Evolutionary conservation across 2,888 invertebrate genomes (phyloP).

Genomic region (Unio pictorum): DNA sequence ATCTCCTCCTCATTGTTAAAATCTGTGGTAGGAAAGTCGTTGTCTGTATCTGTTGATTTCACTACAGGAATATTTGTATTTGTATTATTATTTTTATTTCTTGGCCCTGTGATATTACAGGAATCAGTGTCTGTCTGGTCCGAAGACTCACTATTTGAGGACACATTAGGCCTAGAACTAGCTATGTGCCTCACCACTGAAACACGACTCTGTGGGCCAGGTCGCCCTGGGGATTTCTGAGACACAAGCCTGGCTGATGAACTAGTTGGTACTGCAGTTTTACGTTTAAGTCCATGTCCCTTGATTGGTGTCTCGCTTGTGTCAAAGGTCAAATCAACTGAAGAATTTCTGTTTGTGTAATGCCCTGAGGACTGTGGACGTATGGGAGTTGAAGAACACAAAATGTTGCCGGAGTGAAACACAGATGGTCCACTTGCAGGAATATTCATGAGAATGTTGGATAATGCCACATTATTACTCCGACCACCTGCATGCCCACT

Average conservation of each 20-base stretch:
- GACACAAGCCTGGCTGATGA: conserved; percentile 16
- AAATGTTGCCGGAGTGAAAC: conserved; percentile 61
- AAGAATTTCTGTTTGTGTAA: conserved; percentile 29
- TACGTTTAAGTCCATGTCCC: conserved; percentile 52
- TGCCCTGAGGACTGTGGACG: conserved; percentile 36
- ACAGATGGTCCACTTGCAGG: conserved; percentile 57
- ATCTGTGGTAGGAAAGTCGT: conserved; percentile 62
- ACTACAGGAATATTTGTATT: conserved; percentile 44
- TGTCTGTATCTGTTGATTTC: conserved; percentile 57
- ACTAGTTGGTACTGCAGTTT: conserved; percentile 26
- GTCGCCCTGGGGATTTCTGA: conserved; percentile 5
- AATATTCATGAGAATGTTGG: conserved; percentile 60
- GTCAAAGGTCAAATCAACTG: conserved; percentile 47
- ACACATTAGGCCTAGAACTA: conserved; percentile 21
- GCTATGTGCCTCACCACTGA: conserved; percentile 21
- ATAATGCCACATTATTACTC: conserved; percentile 45
- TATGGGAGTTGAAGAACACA: conserved; percentile 62
- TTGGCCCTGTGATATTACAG: conserved; percentile 50
- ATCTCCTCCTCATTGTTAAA: conserved; percentile 59
- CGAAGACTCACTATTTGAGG: conserved; percentile 42
- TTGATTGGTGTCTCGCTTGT: conserved; percentile 59
- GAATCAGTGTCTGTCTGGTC: conserved; percentile 62
- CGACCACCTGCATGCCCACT: conserved; percentile 30
- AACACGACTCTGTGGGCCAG: conserved; percentile 5
- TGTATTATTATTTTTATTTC: conserved; percentile 11